Evolutionary conservation across 2,113 vertebrate genomes (phyloP).

Genomic region (Pseudopodoces humilis): DNA sequence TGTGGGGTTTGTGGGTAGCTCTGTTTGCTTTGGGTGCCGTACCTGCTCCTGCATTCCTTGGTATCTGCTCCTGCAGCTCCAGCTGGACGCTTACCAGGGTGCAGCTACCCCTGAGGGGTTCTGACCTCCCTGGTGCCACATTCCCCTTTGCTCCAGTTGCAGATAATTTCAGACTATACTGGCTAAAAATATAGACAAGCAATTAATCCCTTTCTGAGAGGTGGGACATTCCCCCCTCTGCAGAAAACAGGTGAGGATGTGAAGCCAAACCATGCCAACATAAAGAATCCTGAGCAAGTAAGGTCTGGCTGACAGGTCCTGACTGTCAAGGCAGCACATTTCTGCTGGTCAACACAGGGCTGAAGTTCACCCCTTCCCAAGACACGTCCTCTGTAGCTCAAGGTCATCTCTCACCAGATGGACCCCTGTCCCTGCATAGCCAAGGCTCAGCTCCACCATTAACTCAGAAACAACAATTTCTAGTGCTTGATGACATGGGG

Average conservation of each 20-base stretch:
- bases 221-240: background rate
- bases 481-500: background rate
- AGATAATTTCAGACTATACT: background rate
- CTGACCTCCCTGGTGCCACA: rapidly evolving
- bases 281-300: background rate
- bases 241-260: background rate
- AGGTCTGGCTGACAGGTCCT: background rate
- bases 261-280: background rate
- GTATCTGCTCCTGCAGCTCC: background rate
- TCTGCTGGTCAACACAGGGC: background rate
- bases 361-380: background rate
- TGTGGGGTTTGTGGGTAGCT: background rate
- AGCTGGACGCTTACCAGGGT: background rate
- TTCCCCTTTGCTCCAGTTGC: background rate
- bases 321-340: background rate
- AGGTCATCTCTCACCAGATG: background rate
- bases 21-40: background rate
- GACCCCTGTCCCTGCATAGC: background rate
- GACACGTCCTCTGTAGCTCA: rapidly evolving
- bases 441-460: background rate
- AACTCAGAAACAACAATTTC: background rate
- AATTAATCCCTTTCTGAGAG: background rate
- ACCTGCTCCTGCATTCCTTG: background rate
- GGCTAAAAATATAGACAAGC: background rate
- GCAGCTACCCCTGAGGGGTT: background rate